Conservation (phyloP, 2,797 vertebrate species). For the Etheostoma perlongum region DNA sequence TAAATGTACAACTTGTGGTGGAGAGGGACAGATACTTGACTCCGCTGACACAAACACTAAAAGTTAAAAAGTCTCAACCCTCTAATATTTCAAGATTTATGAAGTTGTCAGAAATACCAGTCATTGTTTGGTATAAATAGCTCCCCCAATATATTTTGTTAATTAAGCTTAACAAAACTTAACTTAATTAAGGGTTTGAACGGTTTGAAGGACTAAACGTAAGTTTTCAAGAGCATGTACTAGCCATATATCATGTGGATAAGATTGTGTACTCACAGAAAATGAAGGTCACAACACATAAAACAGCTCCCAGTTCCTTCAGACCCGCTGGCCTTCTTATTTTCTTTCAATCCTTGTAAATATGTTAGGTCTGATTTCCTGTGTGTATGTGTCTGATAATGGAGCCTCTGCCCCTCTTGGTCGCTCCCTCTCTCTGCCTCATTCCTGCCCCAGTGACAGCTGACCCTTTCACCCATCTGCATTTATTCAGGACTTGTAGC, state of each 20-base stretch:
- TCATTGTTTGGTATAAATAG: not conserved
- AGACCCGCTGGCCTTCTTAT: constrained; percentile 14
- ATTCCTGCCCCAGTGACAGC: constrained; percentile 81
- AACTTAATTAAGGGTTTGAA: not conserved
- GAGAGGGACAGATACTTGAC: constrained; percentile 67
- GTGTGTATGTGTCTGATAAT: constrained; percentile 16
- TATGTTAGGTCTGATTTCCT: constrained; percentile 21
- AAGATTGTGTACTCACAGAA: constrained; percentile 70
- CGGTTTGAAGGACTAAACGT: not conserved
- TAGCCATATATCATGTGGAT: not conserved
- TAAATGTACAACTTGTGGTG: constrained; percentile 68
- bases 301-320: constrained; percentile 29
- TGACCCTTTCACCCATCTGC: constrained; percentile 84
- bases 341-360: constrained; percentile 14
- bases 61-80: constrained; percentile 18
- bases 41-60: constrained; percentile 68
- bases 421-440: constrained; percentile 56
- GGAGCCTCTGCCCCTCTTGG: constrained; percentile 28
- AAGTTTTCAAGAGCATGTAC: not conserved
- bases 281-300: not conserved
- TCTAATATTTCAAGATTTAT: constrained; percentile 1
- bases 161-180: not conserved
- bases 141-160: not conserved
- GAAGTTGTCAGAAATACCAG: not conserved
- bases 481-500: constrained; percentile 81